Percentiles rank a stretch among this genome's conserved stretches.
phyloP scores from a whole-genome alignment of 2,888 invertebrate genomes.

The Pristionchus fissidentatus region DNA sequence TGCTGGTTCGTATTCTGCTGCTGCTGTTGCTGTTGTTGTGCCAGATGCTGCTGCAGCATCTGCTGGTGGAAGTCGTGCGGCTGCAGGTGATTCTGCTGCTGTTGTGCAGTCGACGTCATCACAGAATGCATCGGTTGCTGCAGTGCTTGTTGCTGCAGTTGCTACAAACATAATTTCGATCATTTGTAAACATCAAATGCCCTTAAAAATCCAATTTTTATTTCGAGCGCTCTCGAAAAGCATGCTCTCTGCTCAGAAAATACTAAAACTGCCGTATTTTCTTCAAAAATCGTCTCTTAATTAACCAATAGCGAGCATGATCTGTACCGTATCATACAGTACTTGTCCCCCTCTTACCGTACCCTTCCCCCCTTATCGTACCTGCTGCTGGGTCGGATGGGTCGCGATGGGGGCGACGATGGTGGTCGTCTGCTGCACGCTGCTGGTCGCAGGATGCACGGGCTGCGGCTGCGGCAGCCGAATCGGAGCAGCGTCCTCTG shows the following conservation, averaged over 20 bases:
- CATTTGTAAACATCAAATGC: too few species aligned
- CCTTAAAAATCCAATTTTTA: too few species aligned
- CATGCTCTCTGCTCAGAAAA: too few species aligned
- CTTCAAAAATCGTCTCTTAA: too few species aligned
- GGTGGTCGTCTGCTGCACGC: constrained; percentile 28
- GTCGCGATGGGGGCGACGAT: constrained; percentile 34
- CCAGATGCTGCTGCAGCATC: not conserved
- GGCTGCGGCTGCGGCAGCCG: constrained; percentile 12
- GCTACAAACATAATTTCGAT: not conserved
- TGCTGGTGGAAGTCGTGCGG: not conserved
- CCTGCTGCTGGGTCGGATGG: constrained; percentile 16
- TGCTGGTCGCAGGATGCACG: not conserved
- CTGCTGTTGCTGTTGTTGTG: not conserved
- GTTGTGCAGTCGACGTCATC: constrained; percentile 9
- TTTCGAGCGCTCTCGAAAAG: too few species aligned
- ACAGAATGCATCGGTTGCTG: constrained; percentile 33
- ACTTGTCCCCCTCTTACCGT: too few species aligned
- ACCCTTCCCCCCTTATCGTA: not conserved
- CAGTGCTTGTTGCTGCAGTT: constrained; percentile 10
- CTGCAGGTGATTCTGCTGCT: not conserved
- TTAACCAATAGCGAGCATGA: too few species aligned
- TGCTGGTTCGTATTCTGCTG: not conserved
- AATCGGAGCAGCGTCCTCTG: not conserved
- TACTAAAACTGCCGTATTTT: too few species aligned
- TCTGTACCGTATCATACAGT: too few species aligned